Evolutionary conservation across 2,113 vertebrate genomes (phyloP), one percentile per base, ranked within the genome.

Genomic region (Micromys minutus): DNA sequence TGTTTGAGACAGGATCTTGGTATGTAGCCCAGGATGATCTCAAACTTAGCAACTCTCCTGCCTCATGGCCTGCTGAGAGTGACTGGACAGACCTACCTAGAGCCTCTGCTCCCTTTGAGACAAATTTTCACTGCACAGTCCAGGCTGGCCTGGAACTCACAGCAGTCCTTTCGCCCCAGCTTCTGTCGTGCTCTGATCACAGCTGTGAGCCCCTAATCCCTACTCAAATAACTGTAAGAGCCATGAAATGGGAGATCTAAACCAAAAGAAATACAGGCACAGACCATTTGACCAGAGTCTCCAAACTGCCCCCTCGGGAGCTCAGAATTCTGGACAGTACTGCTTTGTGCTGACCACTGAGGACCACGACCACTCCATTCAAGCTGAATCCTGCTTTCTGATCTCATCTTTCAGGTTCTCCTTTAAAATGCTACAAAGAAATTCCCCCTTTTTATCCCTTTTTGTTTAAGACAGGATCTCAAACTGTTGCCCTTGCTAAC

Each of bases 261-360:
- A 16, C 80, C 63, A 47, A 16, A 57, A 71, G 52, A 76, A 63
- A 76, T 24, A 69, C 12, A 59, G 39, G 42, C 42, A 47, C n/a
- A 50, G 75, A 65, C 50, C 42, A 71, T 31, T 31, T 65, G 29
- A 63, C 61, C 61, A 7, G 26, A 69, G 12, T 26, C 59, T 89
- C 52, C 17, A 74, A 86, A 50, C n/a, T 42, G 9, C 74, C n/a
- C 31, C 39, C 31, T 39, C 39, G 50, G 63, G 55, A 77, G 36
- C 1, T 4, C 1, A 0, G 15, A 52, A 76, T 34, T 84, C 39
- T 1, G 0, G 17, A 12, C 13, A 12, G 57, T 12, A 24, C 21
- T 5, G 7, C n/a, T 59, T n/a, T 86, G 72, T 81, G 67, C 50
- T 39, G 77, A 55, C 0, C 39, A 22, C 45, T 16, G 24, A 21